Conservation (phyloP, 2,113 vertebrate species). For the Euleptes europaea region DNA sequence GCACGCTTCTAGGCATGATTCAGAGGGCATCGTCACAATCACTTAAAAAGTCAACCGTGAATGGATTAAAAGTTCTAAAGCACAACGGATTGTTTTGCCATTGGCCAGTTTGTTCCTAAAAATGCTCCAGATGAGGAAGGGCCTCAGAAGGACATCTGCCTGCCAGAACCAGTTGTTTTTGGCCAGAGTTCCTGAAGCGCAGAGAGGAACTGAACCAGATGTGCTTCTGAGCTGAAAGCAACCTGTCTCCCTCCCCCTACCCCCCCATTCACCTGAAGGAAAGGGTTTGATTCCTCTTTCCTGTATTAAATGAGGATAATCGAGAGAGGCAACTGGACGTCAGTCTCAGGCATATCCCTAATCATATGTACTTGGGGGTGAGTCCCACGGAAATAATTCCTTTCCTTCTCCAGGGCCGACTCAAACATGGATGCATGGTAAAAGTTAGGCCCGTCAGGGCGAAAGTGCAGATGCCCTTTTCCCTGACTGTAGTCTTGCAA, state of each 20-base stretch:
- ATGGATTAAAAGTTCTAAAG: constrained; percentile 28
- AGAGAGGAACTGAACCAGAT: constrained; percentile 19
- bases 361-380: not conserved
- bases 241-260: not conserved
- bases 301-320: not conserved
- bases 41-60: not conserved
- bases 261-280: constrained; percentile 21
- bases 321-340: not conserved
- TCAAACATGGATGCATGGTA: no score
- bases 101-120: constrained; percentile 1
- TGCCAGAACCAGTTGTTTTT: constrained; percentile 21
- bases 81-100: not conserved
- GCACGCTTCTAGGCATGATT: constrained; percentile 3
- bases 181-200: constrained; percentile 8
- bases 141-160: constrained; percentile 46
- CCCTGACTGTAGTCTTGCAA: no score
- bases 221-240: constrained; percentile 11
- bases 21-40: not conserved
- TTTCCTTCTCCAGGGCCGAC: not conserved
- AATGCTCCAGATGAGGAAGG: constrained; percentile 12
- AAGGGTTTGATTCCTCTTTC: constrained; percentile 19
- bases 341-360: not conserved
- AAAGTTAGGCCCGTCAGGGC: no score
- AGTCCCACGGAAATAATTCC: not conserved
- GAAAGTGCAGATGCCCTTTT: no score